phyloP scores from a whole-genome alignment of 2,113 vertebrate genomes.

The Platanista minor region DNA sequence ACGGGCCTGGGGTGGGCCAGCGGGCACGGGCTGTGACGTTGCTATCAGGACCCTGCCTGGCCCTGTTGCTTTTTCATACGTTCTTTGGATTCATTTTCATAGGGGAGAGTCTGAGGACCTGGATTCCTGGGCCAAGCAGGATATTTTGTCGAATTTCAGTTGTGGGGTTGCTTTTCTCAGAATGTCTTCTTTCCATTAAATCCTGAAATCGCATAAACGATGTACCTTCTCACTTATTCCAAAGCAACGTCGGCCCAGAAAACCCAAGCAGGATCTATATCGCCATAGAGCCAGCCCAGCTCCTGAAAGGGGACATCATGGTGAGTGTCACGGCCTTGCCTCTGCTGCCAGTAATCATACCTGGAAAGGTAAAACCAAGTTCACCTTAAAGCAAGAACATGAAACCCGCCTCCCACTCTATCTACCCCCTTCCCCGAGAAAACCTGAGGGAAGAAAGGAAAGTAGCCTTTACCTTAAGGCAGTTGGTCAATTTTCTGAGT shows the following conservation, averaged over 20 bases:
- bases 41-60: neutral
- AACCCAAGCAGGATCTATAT: constrained; percentile 88
- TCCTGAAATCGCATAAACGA: fast-evolving
- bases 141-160: fast-evolving
- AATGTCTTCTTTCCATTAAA: neutral
- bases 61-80: neutral
- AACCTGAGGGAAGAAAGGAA: neutral
- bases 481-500: neutral
- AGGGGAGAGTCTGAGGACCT: neutral
- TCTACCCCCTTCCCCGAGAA: neutral
- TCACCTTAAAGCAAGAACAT: neutral
- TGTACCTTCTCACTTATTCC: constrained; percentile 13
- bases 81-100: neutral
- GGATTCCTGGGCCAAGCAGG: fast-evolving
- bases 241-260: constrained; percentile 86
- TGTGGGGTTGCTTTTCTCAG: neutral
- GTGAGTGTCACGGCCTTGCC: constrained; percentile 76
- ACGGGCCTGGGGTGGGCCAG: neutral
- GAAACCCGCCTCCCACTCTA: fast-evolving
- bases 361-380: neutral
- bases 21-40: fast-evolving
- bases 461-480: neutral
- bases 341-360: no score
- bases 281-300: constrained; percentile 91
- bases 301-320: constrained; percentile 96